Percentiles rank a stretch among this genome's conserved stretches.
Evolutionary conservation across 2,113 vertebrate genomes (phyloP).

Genomic region (Lycaon pictus): DNA sequence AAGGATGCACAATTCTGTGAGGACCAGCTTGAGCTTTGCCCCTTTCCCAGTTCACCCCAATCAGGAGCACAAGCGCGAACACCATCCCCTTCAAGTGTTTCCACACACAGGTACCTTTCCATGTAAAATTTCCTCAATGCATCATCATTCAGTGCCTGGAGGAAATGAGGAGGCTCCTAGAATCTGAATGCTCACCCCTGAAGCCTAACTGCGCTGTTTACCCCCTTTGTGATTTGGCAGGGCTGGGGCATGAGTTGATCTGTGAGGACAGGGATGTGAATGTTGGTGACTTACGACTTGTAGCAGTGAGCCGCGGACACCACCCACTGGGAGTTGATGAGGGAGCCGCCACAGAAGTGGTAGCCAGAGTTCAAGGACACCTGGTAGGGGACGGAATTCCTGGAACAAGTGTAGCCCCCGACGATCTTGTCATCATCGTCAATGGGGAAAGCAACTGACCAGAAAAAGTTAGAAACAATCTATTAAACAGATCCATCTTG

Average conservation of each 20-base stretch:
- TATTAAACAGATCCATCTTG: neutral
- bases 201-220: no score
- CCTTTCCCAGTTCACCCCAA: rapidly evolving
- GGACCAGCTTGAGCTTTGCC: neutral
- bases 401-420: constrained; percentile 90
- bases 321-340: constrained; percentile 88
- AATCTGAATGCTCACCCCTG: neutral
- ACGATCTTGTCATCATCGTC: constrained; percentile 90
- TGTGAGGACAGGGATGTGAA: neutral
- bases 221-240: neutral
- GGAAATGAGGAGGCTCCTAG: neutral
- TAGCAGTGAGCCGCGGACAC: constrained; percentile 93
- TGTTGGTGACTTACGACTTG: constrained; percentile 86
- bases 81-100: no score
- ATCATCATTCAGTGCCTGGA: neutral
- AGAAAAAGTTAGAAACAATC: neutral
- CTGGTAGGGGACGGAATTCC: constrained; percentile 87
- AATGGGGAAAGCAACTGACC: constrained; percentile 70
- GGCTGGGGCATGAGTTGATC: neutral
- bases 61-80: neutral
- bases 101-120: neutral
- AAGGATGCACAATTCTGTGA: neutral
- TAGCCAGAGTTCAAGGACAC: constrained; percentile 90
- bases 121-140: neutral
- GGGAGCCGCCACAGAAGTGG: constrained; percentile 88